A percentile compares a stretch with the other conserved stretches of the same genome.
These are phyloP conservation scores for Mergus octosetaceus DNA, from an alignment of 2,797 vertebrate genomes.

Conservation along the genomic window DNA sequence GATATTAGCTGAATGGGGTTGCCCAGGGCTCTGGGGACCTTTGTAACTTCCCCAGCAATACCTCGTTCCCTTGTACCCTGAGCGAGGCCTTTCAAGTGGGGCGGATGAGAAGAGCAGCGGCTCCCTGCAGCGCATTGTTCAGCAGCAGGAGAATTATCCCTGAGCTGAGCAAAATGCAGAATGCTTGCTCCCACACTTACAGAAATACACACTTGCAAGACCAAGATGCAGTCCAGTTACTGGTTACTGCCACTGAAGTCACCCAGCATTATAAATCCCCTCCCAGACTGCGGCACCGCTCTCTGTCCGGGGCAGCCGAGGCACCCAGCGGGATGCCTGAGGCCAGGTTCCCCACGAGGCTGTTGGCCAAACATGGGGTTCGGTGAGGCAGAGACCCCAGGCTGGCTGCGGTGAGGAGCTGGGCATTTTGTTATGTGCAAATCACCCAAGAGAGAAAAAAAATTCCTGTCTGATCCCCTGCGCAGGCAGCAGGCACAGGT, in stretches of 20 bases:
- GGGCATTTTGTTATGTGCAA: neutral
- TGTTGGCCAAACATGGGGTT: neutral
- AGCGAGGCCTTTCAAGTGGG: neutral
- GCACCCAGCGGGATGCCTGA: neutral
- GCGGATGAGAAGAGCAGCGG: neutral
- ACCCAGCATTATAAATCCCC: fast-evolving
- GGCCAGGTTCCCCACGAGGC: neutral
- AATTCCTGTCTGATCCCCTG: neutral
- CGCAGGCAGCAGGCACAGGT: neutral
- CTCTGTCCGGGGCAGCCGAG: fast-evolving
- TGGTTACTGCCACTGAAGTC: neutral
- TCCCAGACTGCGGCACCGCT: neutral
- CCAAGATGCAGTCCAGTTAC: neutral
- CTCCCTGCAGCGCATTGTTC: neutral
- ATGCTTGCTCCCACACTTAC: fast-evolving
- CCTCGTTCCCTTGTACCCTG: fast-evolving
- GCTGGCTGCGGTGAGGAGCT: neutral
- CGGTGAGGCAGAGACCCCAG: neutral
- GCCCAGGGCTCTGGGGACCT: neutral
- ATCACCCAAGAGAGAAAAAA: neutral
- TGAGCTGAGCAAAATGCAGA: neutral
- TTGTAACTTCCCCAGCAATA: neutral
- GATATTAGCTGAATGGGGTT: neutral
- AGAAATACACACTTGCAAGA: fast-evolving
- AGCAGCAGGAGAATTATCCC: neutral